phyloP scores from a whole-genome alignment of 2,888 invertebrate genomes.

The Cosmopolites sordidus region DNA sequence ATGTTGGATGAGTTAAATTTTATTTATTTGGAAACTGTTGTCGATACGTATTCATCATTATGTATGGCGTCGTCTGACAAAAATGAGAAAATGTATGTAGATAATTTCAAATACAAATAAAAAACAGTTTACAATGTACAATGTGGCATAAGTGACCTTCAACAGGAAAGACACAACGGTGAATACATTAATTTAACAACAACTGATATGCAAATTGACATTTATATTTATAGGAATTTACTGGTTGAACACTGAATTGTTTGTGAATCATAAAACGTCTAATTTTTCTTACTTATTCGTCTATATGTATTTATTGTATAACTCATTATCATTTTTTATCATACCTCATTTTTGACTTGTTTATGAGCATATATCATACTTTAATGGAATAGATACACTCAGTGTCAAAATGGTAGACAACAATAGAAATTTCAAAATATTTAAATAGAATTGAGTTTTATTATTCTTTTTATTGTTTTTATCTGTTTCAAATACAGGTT shows the following conservation, averaged over 20 bases:
- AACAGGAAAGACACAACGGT: constrained; percentile 16
- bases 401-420: too few species aligned
- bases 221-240: constrained; percentile 15
- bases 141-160: constrained; percentile 11
- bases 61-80: neutral
- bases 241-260: constrained; percentile 1
- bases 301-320: too few species aligned
- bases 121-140: constrained; percentile 5
- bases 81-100: neutral
- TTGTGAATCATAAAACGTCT: neutral
- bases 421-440: too few species aligned
- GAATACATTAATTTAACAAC: constrained; percentile 18
- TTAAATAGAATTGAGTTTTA: too few species aligned
- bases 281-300: neutral
- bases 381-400: too few species aligned
- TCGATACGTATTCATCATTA: neutral
- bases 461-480: too few species aligned
- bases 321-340: too few species aligned
- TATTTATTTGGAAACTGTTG: too few species aligned
- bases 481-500: too few species aligned
- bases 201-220: constrained; percentile 17
- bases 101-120: constrained; percentile 1
- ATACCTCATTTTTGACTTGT: too few species aligned
- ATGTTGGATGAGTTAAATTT: too few species aligned
- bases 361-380: too few species aligned